Evolutionary conservation across 2,888 invertebrate species (phyloP).

Genomic region (Neocrepidodera transversa): DNA sequence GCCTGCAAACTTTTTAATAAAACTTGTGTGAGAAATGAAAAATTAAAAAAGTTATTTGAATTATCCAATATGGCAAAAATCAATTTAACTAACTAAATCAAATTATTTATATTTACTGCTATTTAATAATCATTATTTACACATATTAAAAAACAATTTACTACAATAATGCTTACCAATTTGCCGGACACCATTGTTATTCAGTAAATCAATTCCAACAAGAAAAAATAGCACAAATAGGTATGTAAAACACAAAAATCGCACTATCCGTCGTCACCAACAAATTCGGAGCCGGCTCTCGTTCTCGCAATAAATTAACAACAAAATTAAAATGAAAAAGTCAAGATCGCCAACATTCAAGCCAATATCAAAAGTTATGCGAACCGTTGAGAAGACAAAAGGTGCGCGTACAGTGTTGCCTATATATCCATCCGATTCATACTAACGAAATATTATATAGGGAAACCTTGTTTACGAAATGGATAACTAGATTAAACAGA

Average conservation of each 20-base stretch:
- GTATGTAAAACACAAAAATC: neutral
- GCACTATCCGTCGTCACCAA: neutral
- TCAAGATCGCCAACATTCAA: constrained; percentile 21
- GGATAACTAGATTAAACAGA: no score
- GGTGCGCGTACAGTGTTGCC: constrained; percentile 11
- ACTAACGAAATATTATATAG: no score
- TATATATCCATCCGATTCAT: neutral
- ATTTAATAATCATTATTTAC: no score
- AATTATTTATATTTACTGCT: no score
- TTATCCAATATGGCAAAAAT: no score
- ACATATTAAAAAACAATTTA: no score
- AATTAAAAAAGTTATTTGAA: no score
- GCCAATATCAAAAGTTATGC: neutral
- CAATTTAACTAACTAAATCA: no score
- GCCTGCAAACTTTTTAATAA: no score
- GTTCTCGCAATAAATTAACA: neutral
- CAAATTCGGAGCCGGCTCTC: neutral
- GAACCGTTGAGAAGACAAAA: constrained; percentile 14
- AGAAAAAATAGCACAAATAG: neutral
- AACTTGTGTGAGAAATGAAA: no score
- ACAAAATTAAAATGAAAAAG: constrained; percentile 7
- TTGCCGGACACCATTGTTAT: neutral
- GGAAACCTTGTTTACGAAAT: no score
- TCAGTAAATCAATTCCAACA: neutral
- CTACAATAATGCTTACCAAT: neutral